These are phyloP conservation scores for Mya arenaria DNA, from an alignment of 1,140 invertebrate species.

Conservation along the genomic window DNA sequence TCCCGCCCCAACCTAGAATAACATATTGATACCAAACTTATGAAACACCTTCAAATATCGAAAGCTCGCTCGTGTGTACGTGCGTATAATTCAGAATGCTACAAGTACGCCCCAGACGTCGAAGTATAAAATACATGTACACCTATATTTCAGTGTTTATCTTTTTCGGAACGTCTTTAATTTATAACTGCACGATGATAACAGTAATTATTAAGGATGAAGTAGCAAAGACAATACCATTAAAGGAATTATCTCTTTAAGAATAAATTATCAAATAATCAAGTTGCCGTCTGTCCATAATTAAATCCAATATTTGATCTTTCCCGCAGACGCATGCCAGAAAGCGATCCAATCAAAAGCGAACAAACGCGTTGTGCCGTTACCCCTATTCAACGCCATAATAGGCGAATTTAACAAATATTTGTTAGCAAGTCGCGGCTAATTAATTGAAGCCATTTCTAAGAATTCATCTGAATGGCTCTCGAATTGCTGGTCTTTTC, in stretches of 20 bases:
- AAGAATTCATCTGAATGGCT: slow-evolving; percentile 27
- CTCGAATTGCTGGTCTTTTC: slow-evolving; percentile 37
- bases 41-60: too few species aligned
- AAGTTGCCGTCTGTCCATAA: neutral
- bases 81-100: too few species aligned
- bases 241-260: neutral
- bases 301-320: neutral
- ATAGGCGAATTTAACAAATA: slow-evolving; percentile 53
- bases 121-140: too few species aligned
- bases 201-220: too few species aligned
- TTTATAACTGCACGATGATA: too few species aligned
- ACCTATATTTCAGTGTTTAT: too few species aligned
- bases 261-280: neutral
- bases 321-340: neutral
- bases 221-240: too few species aligned
- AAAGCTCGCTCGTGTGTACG: too few species aligned
- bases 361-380: slow-evolving; percentile 29
- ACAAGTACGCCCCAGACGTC: too few species aligned
- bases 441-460: slow-evolving; percentile 56
- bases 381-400: neutral
- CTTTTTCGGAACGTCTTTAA: too few species aligned
- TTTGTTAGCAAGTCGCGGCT: slow-evolving; percentile 43
- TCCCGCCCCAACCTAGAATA: too few species aligned
- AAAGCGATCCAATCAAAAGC: slow-evolving; percentile 11
- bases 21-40: too few species aligned